Evolutionary conservation across 2,888 invertebrate species (phyloP).

Genomic region (Chymomyza caudatula): DNA sequence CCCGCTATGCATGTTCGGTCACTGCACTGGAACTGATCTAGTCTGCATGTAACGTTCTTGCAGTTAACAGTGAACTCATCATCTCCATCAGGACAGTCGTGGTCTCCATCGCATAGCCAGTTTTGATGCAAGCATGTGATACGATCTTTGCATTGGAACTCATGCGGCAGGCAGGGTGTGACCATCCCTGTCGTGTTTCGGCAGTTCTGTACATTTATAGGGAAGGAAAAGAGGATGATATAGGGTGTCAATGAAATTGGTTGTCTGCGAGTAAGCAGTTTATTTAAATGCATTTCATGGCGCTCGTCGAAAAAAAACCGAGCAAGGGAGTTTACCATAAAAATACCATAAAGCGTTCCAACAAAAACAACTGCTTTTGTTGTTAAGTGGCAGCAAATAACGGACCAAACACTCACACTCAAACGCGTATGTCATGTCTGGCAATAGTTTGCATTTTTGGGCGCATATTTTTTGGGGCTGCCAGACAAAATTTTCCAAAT

Average conservation of each 20-base stretch:
- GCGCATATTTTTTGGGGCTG: slow-evolving; percentile 36
- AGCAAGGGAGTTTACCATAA: slow-evolving; percentile 41
- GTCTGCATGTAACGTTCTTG: slow-evolving; percentile 86
- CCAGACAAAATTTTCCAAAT: slow-evolving; percentile 24
- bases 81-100: slow-evolving; percentile 89
- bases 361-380: slow-evolving; percentile 18
- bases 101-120: slow-evolving; percentile 92
- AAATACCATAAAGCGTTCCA: slow-evolving; percentile 27
- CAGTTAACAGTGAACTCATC: slow-evolving; percentile 85
- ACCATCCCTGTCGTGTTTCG: slow-evolving; percentile 79
- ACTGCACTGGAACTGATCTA: slow-evolving; percentile 92
- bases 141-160: slow-evolving; percentile 89
- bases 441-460: slow-evolving; percentile 27
- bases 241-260: slow-evolving; percentile 28
- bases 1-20: slow-evolving; percentile 89
- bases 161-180: slow-evolving; percentile 84
- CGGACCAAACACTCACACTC: slow-evolving; percentile 23
- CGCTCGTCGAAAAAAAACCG: slow-evolving; percentile 20
- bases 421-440: slow-evolving; percentile 8
- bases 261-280: slow-evolving; percentile 22
- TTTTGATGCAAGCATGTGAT: slow-evolving; percentile 88
- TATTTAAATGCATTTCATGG: slow-evolving; percentile 31
- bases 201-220: slow-evolving; percentile 80
- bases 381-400: slow-evolving; percentile 46
- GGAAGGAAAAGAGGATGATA: neutral